phyloP scores from a whole-genome alignment of 1,140 invertebrate genomes.

The Anadara kagoshimensis region DNA sequence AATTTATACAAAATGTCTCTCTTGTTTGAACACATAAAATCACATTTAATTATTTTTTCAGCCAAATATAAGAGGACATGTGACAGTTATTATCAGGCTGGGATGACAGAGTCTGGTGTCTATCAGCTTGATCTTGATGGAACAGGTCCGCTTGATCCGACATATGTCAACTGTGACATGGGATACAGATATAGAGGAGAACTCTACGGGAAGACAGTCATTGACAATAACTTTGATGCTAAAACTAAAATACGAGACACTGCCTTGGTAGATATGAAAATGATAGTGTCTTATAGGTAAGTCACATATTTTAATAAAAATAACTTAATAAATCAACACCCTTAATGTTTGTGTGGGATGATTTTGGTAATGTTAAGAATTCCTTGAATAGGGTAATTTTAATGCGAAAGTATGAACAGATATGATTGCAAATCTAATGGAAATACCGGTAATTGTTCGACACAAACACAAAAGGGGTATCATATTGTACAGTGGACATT shows the following conservation, averaged over 20 bases:
- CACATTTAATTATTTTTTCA: too few relatives aligned
- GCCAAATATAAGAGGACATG: constrained; percentile 91
- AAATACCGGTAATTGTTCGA: too few relatives aligned
- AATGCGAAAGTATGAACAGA: too few relatives aligned
- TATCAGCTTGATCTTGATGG: constrained; percentile 94
- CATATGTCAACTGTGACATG: constrained; percentile 93
- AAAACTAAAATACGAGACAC: constrained; percentile 52
- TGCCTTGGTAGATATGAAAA: constrained; percentile 51
- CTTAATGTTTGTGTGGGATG: too few relatives aligned
- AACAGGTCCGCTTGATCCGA: constrained; percentile 91
- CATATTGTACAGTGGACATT: too few relatives aligned
- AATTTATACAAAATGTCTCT: too few relatives aligned
- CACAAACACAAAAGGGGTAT: too few relatives aligned
- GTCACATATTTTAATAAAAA: background rate
- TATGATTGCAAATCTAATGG: too few relatives aligned
- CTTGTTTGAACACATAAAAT: too few relatives aligned
- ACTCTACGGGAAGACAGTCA: constrained; percentile 89
- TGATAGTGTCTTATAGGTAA: constrained; percentile 63
- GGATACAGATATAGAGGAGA: constrained; percentile 79
- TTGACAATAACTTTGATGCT: constrained; percentile 90
- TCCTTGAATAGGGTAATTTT: too few relatives aligned
- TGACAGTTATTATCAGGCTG: constrained; percentile 90
- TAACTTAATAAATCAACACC: too few relatives aligned
- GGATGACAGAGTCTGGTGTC: constrained; percentile 89
- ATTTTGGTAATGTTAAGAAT: too few relatives aligned